phyloP scores from a whole-genome alignment of 1,140 invertebrate species.

The Lordiphosa clarofinis region DNA sequence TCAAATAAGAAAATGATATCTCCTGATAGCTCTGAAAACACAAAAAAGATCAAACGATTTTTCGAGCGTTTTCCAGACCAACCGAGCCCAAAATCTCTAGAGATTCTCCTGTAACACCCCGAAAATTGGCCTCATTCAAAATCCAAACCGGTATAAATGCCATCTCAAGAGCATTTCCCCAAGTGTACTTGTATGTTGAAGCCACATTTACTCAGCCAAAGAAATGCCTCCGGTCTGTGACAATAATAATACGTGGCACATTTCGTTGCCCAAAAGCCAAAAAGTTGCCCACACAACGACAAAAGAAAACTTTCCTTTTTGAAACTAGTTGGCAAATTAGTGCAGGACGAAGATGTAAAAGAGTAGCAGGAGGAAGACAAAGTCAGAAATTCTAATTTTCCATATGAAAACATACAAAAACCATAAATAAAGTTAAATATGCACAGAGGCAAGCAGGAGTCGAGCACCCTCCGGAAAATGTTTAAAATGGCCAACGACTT shows the following conservation, averaged over 20 bases:
- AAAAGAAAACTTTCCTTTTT: slow-evolving; percentile 66
- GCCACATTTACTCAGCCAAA: slow-evolving; percentile 12
- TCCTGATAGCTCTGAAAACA: no score
- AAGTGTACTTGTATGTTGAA: no score
- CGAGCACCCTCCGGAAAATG: slow-evolving; percentile 54
- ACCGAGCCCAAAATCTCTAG: no score
- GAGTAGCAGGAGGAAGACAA: slow-evolving; percentile 8
- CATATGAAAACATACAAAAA: slow-evolving; percentile 70
- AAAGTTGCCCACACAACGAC: slow-evolving; percentile 54
- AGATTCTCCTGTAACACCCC: no score
- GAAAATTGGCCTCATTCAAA: no score
- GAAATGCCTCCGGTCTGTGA: slow-evolving; percentile 17
- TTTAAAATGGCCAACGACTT: slow-evolving; percentile 65
- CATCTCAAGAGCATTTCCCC: no score
- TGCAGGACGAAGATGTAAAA: slow-evolving; percentile 1
- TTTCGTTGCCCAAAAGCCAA: slow-evolving; percentile 33
- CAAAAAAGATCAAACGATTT: no score
- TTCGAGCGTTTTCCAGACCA: no score
- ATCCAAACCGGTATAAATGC: no score
- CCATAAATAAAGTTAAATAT: slow-evolving; percentile 77
- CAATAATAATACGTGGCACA: slow-evolving; percentile 62
- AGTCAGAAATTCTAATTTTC: slow-evolving; percentile 73
- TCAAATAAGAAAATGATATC: no score
- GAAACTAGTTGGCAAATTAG: slow-evolving; percentile 73
- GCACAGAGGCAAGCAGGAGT: slow-evolving; percentile 20